Evolutionary conservation across 2,113 vertebrate species (phyloP), one percentile per base, ranked within the genome.

Genomic region (Addax nasomaculatus): DNA sequence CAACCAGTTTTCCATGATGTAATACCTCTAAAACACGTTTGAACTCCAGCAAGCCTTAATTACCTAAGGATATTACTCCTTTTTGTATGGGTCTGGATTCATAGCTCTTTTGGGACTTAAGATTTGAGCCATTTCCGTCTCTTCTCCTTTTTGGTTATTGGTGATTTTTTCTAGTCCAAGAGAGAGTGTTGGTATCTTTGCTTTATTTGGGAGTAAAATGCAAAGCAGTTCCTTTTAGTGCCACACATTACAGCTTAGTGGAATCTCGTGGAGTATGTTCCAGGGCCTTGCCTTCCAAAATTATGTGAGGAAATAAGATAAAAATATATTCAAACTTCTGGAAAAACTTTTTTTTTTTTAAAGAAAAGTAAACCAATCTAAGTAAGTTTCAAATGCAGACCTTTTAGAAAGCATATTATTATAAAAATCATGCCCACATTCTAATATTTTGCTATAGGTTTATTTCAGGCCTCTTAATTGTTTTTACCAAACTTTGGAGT

Each of bases 151-250:
- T 73, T 81, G 25, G 62, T 90, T 96, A 92, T 30, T 97, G 70
- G 70, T 95, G 47, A 60, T 86, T 89, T 93, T 96, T 97, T 96
- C 47, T 92, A 55, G 70, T 89, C n/a, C 7, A 49, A 93, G n/a
- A 53, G 30, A 79, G 30, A 70, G 23, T 78, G 53, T 79, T 83
- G 73, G 36, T 83, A 79, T 95, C 79, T 95, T 96, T 97, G 89
- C 86, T 96, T 97, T 95, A 94, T 96, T 96, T 97, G 91, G 55
- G 33, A 95, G 47, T 91, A 89, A 96, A 95, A 89, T 96, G 58
- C 95, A 96, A 97, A 88, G 89, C 81, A 85, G 15, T 93, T 95
- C 49, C 76, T 93, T 97, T 95, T 79, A 93, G 30, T 96, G 95
- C 81, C 43, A 36, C 90, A 87, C 51, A 17, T 53, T 92, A 91